Evolutionary conservation across 1,140 invertebrate genomes (phyloP).

Genomic region (Manduca sexta): DNA sequence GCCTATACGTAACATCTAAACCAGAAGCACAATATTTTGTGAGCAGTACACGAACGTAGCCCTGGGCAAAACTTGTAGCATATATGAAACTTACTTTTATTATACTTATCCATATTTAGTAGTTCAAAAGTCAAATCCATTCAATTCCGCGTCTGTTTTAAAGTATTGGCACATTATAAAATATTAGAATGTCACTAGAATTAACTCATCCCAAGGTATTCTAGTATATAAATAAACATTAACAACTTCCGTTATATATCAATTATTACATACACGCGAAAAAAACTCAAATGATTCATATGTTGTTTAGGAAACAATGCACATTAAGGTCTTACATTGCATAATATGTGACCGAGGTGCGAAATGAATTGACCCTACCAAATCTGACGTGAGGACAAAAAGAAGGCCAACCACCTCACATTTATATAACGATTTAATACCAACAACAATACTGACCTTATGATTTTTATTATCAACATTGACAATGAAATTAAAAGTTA

Average conservation of each 20-base stretch:
- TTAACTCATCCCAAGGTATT: no score
- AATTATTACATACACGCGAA: constrained; percentile 5
- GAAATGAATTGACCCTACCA: constrained; percentile 37
- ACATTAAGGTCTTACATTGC: constrained; percentile 8
- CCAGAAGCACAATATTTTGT: no score
- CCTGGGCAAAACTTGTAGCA: no score
- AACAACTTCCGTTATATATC: background rate
- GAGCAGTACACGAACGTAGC: no score
- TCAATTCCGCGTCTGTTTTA: no score
- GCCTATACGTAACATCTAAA: no score
- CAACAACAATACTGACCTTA: background rate
- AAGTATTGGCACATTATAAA: no score
- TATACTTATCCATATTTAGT: no score
- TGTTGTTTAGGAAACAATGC: constrained; percentile 11
- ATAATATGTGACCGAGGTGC: constrained; percentile 13
- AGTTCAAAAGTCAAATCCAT: no score
- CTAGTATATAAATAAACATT: no score
- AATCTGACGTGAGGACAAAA: constrained; percentile 35
- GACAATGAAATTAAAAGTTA: constrained; percentile 31
- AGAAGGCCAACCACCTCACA: constrained; percentile 38
- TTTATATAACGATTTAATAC: constrained; percentile 47
- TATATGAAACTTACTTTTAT: no score
- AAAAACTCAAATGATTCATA: constrained; percentile 4
- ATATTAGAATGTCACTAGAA: no score
- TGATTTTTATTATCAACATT: constrained; percentile 33